Percentiles rank a stretch among this genome's conserved stretches.
These are phyloP conservation scores for Phacellophora camtschatica DNA, from an alignment of 30 jellyfish, hydroid and myxozoan species.

Conservation along the genomic window DNA sequence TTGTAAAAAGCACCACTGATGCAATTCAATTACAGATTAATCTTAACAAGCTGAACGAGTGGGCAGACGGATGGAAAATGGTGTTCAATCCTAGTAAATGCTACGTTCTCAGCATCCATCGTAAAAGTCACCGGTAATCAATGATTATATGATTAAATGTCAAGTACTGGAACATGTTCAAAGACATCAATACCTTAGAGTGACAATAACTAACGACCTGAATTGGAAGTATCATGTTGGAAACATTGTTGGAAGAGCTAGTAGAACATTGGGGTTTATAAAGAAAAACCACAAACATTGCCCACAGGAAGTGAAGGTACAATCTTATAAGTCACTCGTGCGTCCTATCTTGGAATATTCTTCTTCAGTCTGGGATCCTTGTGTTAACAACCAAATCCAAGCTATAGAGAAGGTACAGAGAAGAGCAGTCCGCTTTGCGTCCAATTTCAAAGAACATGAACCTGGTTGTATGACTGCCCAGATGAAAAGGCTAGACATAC, in stretches of 20 bases:
- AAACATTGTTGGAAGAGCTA: conserved; percentile 20
- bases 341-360: conserved; percentile 50
- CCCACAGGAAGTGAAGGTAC: conserved; percentile 5
- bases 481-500: too few relatives aligned
- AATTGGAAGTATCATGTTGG: conserved; percentile 46
- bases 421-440: too few relatives aligned
- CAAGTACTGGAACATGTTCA: conserved; percentile 26
- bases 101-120: conserved; percentile 7
- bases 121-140: conserved; percentile 6
- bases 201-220: conserved; percentile 32
- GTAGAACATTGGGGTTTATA: conserved; percentile 32
- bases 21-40: background rate
- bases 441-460: background rate
- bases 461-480: too few relatives aligned
- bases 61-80: too few relatives aligned
- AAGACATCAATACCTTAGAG: conserved; percentile 36
- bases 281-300: conserved; percentile 35
- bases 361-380: conserved; percentile 25
- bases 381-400: conserved; percentile 2
- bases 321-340: too few relatives aligned
- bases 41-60: background rate
- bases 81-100: too few relatives aligned
- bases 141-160: background rate
- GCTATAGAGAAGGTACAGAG: conserved; percentile 15
- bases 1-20: background rate